Evolutionary conservation across 1,140 invertebrate species (phyloP).

Genomic region (Bradynema listronoti): DNA sequence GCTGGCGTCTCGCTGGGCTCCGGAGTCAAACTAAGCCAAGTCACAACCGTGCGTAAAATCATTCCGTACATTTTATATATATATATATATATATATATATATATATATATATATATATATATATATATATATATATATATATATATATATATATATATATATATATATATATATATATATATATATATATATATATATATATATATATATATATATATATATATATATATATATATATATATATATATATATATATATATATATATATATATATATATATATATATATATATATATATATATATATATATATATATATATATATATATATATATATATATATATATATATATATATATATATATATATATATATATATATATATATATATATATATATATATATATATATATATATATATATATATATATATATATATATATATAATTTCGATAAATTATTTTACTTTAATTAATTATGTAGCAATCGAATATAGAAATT

Average conservation of each 20-base stretch:
- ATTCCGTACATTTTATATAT: too few relatives aligned
- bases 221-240: neutral
- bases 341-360: neutral
- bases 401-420: neutral
- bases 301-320: neutral
- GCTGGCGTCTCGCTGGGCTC: too few relatives aligned
- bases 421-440: neutral
- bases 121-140: neutral
- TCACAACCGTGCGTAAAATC: too few relatives aligned
- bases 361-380: conserved; percentile 5
- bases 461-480: too few relatives aligned
- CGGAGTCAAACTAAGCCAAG: too few relatives aligned
- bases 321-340: neutral
- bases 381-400: neutral
- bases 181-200: neutral
- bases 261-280: neutral
- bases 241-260: neutral
- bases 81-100: too few relatives aligned
- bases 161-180: conserved; percentile 1
- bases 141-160: conserved; percentile 1
- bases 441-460: neutral
- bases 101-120: too few relatives aligned
- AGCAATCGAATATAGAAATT: too few relatives aligned
- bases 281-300: neutral
- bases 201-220: neutral